Conservation (phyloP, 2,113 vertebrate genomes). For the Tichodroma muraria region DNA sequence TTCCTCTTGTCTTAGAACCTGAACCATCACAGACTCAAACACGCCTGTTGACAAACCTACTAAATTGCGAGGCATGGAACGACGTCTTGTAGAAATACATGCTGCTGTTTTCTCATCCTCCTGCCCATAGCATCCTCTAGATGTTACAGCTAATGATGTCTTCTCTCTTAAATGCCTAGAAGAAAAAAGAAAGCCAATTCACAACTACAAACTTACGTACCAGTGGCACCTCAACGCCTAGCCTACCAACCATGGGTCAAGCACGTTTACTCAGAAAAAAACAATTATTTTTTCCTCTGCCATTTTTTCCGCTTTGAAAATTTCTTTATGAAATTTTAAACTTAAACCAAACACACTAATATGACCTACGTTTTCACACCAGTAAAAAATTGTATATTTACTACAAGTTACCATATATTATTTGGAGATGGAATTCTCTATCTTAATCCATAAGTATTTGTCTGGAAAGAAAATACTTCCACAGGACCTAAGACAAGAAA, state of each 20-base stretch:
- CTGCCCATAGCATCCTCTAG: conserved; percentile 82
- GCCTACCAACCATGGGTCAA: neutral
- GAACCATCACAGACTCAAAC: conserved; percentile 92
- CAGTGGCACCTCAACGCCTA: neutral
- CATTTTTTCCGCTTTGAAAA: neutral
- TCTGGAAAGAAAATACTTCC: neutral
- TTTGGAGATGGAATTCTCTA: neutral
- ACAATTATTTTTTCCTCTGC: neutral
- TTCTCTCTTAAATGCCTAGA: conserved; percentile 89
- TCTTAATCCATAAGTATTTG: neutral
- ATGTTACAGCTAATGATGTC: conserved; percentile 86
- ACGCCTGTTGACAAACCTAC: conserved; percentile 79
- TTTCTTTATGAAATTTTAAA: neutral
- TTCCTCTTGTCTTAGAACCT: conserved; percentile 88
- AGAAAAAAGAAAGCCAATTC: conserved; percentile 64
- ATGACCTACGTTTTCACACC: neutral
- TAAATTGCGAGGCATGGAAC: conserved; percentile 81
- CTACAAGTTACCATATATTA: neutral
- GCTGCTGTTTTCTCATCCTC: conserved; percentile 82
- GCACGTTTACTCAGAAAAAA: neutral
- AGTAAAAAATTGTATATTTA: neutral
- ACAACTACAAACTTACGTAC: conserved; percentile 18
- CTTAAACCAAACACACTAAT: neutral
- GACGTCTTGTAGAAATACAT: conserved; percentile 83
- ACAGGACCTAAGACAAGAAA: neutral